Conservation (phyloP, 2,113 vertebrate genomes). For the Capra hircus region DNA sequence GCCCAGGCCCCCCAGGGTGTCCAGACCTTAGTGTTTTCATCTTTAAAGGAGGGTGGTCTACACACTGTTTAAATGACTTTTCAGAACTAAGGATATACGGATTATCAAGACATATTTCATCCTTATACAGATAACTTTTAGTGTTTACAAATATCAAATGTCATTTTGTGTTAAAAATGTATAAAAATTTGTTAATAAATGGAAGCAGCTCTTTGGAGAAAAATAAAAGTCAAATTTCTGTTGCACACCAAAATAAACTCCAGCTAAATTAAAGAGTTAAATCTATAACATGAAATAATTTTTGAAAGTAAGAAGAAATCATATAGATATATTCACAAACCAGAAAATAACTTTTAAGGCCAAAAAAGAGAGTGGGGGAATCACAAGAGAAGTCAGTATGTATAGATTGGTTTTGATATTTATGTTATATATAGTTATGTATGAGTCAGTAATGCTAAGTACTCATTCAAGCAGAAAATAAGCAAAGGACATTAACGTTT, state of each 20-base stretch:
- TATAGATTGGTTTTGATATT: background rate
- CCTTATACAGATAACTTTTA: background rate
- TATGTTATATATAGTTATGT: background rate
- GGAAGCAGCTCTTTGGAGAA: background rate
- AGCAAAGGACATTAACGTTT: background rate
- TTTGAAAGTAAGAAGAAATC: slow-evolving; percentile 7
- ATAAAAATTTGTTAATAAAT: background rate
- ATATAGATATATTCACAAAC: background rate
- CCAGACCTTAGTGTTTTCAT: background rate
- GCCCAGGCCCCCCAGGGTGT: background rate
- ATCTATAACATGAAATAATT: background rate
- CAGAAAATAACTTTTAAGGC: background rate
- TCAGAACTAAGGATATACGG: background rate
- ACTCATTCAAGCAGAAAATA: background rate
- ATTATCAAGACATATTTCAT: background rate
- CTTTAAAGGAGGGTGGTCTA: background rate
- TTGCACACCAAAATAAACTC: background rate
- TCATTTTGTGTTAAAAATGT: background rate
- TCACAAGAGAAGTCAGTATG: background rate
- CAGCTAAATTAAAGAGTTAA: background rate
- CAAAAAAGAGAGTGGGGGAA: background rate
- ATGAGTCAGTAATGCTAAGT: background rate
- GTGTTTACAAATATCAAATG: background rate
- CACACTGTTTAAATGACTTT: background rate
- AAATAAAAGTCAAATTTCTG: background rate